Base-by-base conservation (phyloP, 2,888 invertebrate species). In the Hirtodrosophila trivittata region DNA sequence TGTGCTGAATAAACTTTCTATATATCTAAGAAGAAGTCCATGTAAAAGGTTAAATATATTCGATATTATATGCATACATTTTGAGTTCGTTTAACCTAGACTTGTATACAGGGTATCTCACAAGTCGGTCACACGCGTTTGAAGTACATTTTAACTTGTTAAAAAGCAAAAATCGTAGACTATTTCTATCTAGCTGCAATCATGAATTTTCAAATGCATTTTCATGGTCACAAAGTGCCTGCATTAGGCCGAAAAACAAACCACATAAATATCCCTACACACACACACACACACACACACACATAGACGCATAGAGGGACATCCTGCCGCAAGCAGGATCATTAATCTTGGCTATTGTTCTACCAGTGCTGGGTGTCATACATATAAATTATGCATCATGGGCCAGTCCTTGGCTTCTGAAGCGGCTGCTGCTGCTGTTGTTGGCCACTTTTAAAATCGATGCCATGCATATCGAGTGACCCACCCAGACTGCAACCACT, bases 331-430 rank as follows among this genome's bases (percentile, higher is more conserved):
- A 25, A 41, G 32, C 52, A 45, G 65, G 66, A 75, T 63, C 78
- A 80, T 80, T 80, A 83, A 80, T 80, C 84, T 75, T 81, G 57
- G 54, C 43, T 80, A 78, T 72, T 83, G 77, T 82, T 85, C 69
- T 65, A 63, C 57, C 64, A 50, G 37, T 42, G 54, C 57, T 63
- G 58, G 58, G 78, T 80, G 85, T 85, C 83, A 72, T 60, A 66
- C 73, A 73, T 73, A 78, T 84, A 84, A 84, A 84, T 86, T 66
- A 84, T 84, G 74, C 83, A 83, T 66, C 49, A 59, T 62, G 60
- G 60, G 55, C 54, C 66, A 60, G 69, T 47, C 39, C 39, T 16
- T 45, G 41, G 38, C 41, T 43, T 39, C 67, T 47, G 51, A 41
- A 60, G 62, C 47, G 59, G 62, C 37, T 50, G 60, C 55, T 62